A percentile compares a stretch with the other conserved stretches of the same genome.
Conservation (phyloP, 1,140 invertebrate species). For the Berghia stephanieae region DNA sequence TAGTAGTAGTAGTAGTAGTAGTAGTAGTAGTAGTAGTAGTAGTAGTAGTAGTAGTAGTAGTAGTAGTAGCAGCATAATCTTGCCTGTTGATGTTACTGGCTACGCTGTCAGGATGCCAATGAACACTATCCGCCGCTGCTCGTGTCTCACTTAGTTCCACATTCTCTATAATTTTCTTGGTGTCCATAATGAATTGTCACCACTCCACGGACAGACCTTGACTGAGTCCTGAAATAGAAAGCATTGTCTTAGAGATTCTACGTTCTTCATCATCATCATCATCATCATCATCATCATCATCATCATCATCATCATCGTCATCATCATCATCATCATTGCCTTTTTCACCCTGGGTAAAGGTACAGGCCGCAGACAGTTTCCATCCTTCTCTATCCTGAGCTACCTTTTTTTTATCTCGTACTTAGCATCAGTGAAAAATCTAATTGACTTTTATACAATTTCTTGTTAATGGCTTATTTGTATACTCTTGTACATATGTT, state of each 20-base stretch:
- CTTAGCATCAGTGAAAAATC: no score
- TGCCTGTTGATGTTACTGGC: background rate
- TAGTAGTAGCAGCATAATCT: background rate
- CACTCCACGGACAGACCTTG: background rate
- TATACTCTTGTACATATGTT: no score
- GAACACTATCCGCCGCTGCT: background rate
- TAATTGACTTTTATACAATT: no score
- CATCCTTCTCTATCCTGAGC: no score
- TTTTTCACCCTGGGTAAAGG: no score
- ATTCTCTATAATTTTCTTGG: background rate
- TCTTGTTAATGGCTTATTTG: no score
- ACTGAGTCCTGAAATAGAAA: background rate
- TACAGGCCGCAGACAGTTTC: no score
- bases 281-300: constrained; percentile 25
- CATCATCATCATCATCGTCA: constrained; percentile 1
- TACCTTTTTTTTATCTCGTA: no score
- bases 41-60: background rate
- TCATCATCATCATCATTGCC: background rate
- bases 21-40: constrained; percentile 17
- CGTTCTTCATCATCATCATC: constrained; percentile 19
- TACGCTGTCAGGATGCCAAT: background rate
- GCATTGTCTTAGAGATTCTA: background rate
- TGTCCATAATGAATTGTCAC: background rate
- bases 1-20: constrained; percentile 17
- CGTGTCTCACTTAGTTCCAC: background rate